Conservation (phyloP, 1,140 invertebrate species). For the Drosophila tristis region DNA sequence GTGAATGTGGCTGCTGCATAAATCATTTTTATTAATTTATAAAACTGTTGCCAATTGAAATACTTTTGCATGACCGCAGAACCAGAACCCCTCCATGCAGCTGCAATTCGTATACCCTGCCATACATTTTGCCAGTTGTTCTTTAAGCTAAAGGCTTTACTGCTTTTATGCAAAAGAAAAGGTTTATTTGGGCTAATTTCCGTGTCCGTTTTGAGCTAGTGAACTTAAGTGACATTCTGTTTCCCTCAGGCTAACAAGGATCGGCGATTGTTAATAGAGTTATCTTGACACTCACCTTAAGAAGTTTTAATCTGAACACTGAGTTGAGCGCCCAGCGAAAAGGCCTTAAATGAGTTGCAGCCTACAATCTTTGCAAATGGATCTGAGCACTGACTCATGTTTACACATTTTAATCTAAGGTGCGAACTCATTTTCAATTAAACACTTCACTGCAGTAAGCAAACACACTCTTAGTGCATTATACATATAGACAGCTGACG, state of each 20-base stretch:
- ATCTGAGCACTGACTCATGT: no score
- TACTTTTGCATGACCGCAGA: conserved; percentile 43
- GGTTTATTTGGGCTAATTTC: conserved; percentile 16
- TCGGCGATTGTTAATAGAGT: no score
- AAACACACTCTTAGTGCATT: no score
- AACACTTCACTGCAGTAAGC: no score
- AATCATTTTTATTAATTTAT: conserved; percentile 82
- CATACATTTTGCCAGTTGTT: neutral
- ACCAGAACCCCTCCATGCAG: conserved; percentile 3
- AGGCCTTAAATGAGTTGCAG: no score
- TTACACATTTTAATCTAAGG: no score
- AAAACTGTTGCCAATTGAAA: conserved; percentile 70
- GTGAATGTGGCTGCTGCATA: conserved; percentile 67
- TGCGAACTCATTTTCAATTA: no score
- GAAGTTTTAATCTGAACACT: no score
- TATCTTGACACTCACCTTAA: no score
- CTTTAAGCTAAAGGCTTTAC: conserved; percentile 21
- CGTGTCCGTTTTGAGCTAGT: conserved; percentile 36
- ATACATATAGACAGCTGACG: no score
- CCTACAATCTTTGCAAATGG: no score
- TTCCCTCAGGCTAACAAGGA: conserved; percentile 18
- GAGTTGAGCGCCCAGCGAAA: no score
- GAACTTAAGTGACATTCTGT: neutral
- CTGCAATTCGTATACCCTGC: neutral
- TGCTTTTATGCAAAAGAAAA: neutral